Conservation (phyloP, 2,888 invertebrate species). For the Eremobia ochroleuca region DNA sequence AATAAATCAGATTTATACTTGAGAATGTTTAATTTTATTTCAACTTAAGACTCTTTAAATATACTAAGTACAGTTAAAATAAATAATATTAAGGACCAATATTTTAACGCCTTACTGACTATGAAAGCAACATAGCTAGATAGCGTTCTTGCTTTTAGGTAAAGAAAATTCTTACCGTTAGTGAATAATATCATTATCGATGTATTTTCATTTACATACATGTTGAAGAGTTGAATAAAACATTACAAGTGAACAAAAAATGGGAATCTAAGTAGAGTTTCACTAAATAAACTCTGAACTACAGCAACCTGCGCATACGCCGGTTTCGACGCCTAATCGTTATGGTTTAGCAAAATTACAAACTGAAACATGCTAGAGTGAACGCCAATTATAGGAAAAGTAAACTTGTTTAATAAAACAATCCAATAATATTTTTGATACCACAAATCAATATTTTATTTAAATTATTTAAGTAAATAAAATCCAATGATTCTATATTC, state of each 20-base stretch:
- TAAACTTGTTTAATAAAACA: too few relatives aligned
- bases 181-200: neutral
- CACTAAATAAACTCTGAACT: too few relatives aligned
- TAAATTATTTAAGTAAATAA: slow-evolving; percentile 93
- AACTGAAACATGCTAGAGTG: neutral
- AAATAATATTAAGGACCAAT: too few relatives aligned
- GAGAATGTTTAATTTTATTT: neutral
- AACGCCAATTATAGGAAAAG: too few relatives aligned
- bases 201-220: too few relatives aligned
- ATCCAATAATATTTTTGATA: slow-evolving; percentile 91
- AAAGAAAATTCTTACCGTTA: neutral
- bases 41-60: neutral
- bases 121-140: slow-evolving; percentile 1
- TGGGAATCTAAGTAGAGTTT: neutral
- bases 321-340: slow-evolving; percentile 1
- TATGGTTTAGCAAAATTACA: slow-evolving; percentile 1
- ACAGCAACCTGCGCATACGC: neutral
- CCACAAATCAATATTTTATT: slow-evolving; percentile 93
- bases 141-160: neutral
- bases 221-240: too few relatives aligned
- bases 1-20: neutral
- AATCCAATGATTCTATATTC: slow-evolving; percentile 89
- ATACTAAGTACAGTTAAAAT: neutral
- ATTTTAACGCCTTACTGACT: slow-evolving; percentile 20
- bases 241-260: too few relatives aligned